Conservation (phyloP, 2,888 invertebrate genomes). For the Conops quadrifasciatus region DNA sequence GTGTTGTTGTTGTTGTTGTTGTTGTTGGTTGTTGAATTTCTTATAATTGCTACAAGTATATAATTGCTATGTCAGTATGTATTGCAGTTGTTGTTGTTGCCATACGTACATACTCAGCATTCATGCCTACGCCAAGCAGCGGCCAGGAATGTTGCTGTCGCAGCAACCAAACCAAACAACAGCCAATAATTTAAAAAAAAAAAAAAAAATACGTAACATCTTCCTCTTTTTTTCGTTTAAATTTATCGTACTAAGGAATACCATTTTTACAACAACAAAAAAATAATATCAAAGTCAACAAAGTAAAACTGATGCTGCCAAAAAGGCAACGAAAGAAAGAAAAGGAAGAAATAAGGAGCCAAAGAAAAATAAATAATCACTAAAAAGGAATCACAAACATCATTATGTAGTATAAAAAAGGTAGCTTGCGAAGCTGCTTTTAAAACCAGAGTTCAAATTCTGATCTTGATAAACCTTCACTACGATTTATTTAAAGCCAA, state of each 20-base stretch:
- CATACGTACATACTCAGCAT: neutral
- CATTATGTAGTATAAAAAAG: too few species aligned
- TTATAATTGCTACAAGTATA: too few species aligned
- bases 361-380: too few species aligned
- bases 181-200: neutral
- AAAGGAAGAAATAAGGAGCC: too few species aligned
- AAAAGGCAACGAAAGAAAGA: constrained; percentile 2
- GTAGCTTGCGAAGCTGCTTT: too few species aligned
- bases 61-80: too few species aligned
- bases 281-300: neutral
- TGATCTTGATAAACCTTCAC: too few species aligned
- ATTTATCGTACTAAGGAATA: neutral
- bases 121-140: constrained; percentile 28
- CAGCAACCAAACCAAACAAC: constrained; percentile 32
- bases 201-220: neutral
- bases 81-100: constrained; percentile 12
- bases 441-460: too few species aligned
- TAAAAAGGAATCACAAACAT: too few species aligned
- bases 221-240: neutral
- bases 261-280: neutral
- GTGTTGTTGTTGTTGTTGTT: constrained; percentile 8
- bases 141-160: constrained; percentile 31
- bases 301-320: neutral
- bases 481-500: too few species aligned
- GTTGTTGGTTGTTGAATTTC: constrained; percentile 15